Evolutionary conservation across 2,797 vertebrate species (phyloP), one percentile per base, ranked within the genome.

Genomic region (Hirundo rustica): DNA sequence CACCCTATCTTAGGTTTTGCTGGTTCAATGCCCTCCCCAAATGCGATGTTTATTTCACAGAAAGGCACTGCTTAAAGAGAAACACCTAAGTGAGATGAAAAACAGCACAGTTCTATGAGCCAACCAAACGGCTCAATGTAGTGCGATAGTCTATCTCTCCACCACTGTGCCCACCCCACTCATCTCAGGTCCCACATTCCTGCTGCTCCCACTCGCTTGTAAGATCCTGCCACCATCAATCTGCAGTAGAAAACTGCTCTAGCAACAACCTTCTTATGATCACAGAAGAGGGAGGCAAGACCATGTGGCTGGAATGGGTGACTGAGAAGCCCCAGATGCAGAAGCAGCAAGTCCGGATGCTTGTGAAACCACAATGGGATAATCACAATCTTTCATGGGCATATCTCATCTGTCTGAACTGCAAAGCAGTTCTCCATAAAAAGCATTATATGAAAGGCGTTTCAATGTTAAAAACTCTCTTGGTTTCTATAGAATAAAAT

Each of bases 401-500:
- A 54, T 0, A 0, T 9, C 2, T 1, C 26, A 27, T 8, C 7
- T 22, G 2, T 34, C 18, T n/a, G 11, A 77, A n/a, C 29, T 38
- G n/a, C 10, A 84, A 81, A 78, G 14, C 22, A 75, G 12, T 19
- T 85, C 15, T 47, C 51, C 57, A 89, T 19, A 78, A 71, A 77
- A 84, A 42, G 7, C 4, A 10, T 89, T 30, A 22, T 1, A 60
- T 13, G 18, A 64, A 55, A 85, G 54, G 23, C 1, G 0, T 10
- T 45, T 36, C 36, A 40, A 8, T 16, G 17, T 38, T 23, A 78
- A 79, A 84, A 78, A 32, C 16, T 23, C 13, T 26, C 4, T 9
- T 1, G 1, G 30, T 67, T 71, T 36, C 36, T 23, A 25, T 0
- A 26, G 17, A 34, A 29, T 38, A n/a, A 64, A 81, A n/a, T 4